Conservation (phyloP, 2,113 vertebrate genomes). For the Delphinapterus leucas region DNA sequence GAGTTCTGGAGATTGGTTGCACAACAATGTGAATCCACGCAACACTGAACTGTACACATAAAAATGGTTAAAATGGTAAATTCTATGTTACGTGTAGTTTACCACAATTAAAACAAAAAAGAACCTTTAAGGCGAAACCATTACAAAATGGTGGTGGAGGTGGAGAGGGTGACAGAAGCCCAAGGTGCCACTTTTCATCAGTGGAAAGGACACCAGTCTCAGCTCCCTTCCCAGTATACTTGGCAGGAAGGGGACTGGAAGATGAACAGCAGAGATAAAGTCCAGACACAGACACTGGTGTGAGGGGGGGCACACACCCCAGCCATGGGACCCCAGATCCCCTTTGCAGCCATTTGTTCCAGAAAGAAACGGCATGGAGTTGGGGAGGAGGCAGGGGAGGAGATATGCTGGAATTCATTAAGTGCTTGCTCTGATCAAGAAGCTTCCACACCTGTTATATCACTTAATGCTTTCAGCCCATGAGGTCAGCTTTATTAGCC, state of each 20-base stretch:
- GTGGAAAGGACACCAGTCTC: background rate
- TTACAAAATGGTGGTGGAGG: background rate
- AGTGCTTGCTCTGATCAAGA: background rate
- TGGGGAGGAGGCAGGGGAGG: background rate
- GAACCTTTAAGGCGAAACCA: background rate
- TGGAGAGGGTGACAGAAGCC: background rate
- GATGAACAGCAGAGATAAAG: background rate
- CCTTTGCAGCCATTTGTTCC: background rate
- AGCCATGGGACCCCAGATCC: background rate
- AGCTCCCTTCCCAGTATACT: background rate
- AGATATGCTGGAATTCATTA: background rate
- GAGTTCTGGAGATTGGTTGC: background rate
- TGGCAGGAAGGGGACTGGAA: background rate
- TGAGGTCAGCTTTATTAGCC: background rate
- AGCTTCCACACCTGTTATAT: background rate
- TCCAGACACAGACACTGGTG: background rate
- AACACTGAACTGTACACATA: background rate
- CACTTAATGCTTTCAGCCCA: background rate
- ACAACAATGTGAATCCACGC: background rate
- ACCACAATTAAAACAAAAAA: background rate
- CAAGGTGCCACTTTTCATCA: background rate
- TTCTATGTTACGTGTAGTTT: background rate
- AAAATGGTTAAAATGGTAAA: background rate
- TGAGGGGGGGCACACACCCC: background rate
- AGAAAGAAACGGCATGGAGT: background rate